Evolutionary conservation across 2,113 vertebrate species (phyloP), one percentile per base, ranked within the genome.

Genomic region (Oreochromis spilurus): DNA sequence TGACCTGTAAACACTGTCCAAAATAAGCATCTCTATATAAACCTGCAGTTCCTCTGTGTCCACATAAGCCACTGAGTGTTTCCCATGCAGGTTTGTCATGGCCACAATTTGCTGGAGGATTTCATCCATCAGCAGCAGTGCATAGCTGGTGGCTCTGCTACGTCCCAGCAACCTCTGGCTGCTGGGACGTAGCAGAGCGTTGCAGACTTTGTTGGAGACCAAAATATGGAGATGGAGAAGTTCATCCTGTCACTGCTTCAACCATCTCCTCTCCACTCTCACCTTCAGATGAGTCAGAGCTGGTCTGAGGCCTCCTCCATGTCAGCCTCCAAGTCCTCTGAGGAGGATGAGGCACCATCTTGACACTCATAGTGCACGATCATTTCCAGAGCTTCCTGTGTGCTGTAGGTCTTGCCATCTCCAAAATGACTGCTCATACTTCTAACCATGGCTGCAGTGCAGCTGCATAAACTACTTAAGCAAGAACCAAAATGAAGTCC

Each of bases 231-330:
- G 58, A 62, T 62, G 17, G 31, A 62, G 58, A 62, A n/a, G 17
- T 36, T 62, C 58, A 62, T 62, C 58, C 31, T 62, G 58, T 62
- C 58, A 62, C 3, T 62, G 31, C 58, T 62, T 62, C 58, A 62
- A 62, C 58, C 31, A 36, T 34, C 5, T 34, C 16, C 29, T 62
- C 16, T 62, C 29, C 29, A 62, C 2, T 6, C 1, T 34, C 58
- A 62, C 29, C 29, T 62, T 62, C 58, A 62, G 16, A 62, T 62
- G 29, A 62, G 58, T 62, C 5, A 62, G 16, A 62, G 16, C 1
- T 62, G 58, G 58, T 62, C 58, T 62, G 16, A 62, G 58, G 29
- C 1, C 16, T 60, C 9, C 57, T 34, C 16, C 29, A 60, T 60
- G 3, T 34, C 57, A 60, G 9, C 29, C 57, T 62, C 58, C 58